phyloP scores from a whole-genome alignment of 2,888 invertebrate genomes.

The Venustoraphidia nigricollis region DNA sequence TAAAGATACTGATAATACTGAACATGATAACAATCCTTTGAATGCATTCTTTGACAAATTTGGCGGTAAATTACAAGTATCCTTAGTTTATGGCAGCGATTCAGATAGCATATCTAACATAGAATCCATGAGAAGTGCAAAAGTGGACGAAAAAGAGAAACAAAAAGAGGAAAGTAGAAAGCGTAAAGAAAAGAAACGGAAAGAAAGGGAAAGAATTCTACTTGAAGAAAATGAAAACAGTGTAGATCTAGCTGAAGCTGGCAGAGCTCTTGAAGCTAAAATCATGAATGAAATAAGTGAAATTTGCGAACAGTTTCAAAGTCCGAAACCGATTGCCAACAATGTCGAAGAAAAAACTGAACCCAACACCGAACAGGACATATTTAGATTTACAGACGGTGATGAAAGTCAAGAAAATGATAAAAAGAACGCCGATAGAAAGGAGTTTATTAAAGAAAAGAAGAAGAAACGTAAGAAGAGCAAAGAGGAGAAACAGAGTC shows the following conservation, averaged over 20 bases:
- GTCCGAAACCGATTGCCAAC: slow-evolving; percentile 22
- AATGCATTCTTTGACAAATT: slow-evolving; percentile 20
- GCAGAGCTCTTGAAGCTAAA: slow-evolving; percentile 67
- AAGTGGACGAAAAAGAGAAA: slow-evolving; percentile 23
- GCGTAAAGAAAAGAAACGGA: slow-evolving; percentile 45
- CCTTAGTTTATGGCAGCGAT: slow-evolving; percentile 34
- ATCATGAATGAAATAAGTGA: slow-evolving; percentile 50
- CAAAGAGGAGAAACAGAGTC: slow-evolving; percentile 58
- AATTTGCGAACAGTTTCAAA: slow-evolving; percentile 25
- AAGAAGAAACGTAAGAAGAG: slow-evolving; percentile 76
- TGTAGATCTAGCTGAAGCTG: slow-evolving; percentile 65
- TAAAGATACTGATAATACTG: slow-evolving; percentile 10
- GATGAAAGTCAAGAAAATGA: slow-evolving; percentile 37
- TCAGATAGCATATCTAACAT: slow-evolving; percentile 23
- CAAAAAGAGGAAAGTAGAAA: slow-evolving; percentile 39
- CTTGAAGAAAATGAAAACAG: slow-evolving; percentile 58
- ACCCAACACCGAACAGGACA: slow-evolving; percentile 28
- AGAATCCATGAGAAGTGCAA: slow-evolving; percentile 18
- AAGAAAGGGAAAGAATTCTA: slow-evolving; percentile 37
- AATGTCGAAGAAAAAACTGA: slow-evolving; percentile 14
- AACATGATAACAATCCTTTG: slow-evolving; percentile 9
- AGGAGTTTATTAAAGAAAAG: slow-evolving; percentile 51
- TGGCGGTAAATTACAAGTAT: slow-evolving; percentile 19
- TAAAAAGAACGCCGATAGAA: slow-evolving; percentile 29
- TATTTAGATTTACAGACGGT: slow-evolving; percentile 44